Conservation (phyloP, 2,888 invertebrate species). For the Pheosia tremula region DNA sequence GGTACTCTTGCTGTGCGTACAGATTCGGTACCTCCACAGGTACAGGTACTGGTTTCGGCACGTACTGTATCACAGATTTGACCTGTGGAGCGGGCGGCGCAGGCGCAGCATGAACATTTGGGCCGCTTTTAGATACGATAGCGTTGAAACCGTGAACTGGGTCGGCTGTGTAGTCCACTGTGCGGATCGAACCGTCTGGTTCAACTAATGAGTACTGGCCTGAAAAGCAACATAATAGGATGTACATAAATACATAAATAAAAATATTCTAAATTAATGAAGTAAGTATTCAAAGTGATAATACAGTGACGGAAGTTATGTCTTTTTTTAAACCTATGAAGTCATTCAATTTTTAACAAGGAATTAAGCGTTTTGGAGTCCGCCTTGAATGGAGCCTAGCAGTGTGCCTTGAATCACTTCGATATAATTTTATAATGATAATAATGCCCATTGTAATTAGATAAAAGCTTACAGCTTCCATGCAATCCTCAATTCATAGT, state of each 20-base stretch:
- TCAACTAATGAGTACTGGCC: conserved; percentile 82
- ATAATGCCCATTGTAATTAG: too few species aligned
- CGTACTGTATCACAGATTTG: conserved; percentile 51
- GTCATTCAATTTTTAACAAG: too few species aligned
- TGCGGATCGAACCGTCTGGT: conserved; percentile 80
- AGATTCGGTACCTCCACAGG: conserved; percentile 64
- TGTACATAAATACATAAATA: too few species aligned
- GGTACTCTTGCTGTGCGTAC: conserved; percentile 43
- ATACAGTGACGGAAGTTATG: neutral
- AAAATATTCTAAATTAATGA: too few species aligned
- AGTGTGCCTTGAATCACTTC: too few species aligned
- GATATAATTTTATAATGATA: too few species aligned
- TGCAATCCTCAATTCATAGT: too few species aligned
- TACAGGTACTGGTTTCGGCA: conserved; percentile 63
- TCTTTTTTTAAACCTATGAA: too few species aligned
- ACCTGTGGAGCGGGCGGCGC: conserved; percentile 27
- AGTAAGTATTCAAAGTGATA: neutral
- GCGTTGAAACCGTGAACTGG: conserved; percentile 85
- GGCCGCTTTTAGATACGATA: conserved; percentile 80
- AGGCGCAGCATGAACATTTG: conserved; percentile 72
- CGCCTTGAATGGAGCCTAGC: too few species aligned
- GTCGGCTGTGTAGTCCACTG: conserved; percentile 85
- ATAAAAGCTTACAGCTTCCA: too few species aligned
- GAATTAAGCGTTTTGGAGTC: too few species aligned
- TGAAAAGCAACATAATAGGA: conserved; percentile 33